These are phyloP conservation scores for Pseudopipra pipra DNA, from an alignment of 2,113 vertebrate genomes.

Conservation along the genomic window DNA sequence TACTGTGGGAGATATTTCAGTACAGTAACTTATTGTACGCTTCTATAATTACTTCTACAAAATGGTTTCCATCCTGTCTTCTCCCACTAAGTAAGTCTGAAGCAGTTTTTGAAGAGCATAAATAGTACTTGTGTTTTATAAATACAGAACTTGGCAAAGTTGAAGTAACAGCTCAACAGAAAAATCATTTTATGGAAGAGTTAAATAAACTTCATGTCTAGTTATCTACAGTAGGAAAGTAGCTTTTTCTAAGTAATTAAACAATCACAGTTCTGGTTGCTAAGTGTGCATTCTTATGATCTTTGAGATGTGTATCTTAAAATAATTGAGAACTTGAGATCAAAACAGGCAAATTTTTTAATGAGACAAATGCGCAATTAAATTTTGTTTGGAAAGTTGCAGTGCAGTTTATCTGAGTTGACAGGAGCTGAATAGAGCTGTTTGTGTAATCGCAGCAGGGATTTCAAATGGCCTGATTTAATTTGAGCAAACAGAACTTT, in stretches of 20 bases:
- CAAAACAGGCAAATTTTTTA: neutral
- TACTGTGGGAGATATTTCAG: constrained; percentile 5
- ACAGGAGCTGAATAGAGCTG: constrained; percentile 42
- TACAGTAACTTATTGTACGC: neutral
- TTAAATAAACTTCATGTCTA: neutral
- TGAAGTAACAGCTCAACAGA: neutral
- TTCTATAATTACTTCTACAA: constrained; percentile 17
- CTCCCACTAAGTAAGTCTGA: neutral
- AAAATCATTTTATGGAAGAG: neutral
- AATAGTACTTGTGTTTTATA: neutral
- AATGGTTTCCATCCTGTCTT: neutral
- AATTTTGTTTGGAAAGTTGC: neutral
- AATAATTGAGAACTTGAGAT: neutral
- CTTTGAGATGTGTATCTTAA: neutral
- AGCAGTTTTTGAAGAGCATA: neutral
- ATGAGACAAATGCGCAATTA: constrained; percentile 14
- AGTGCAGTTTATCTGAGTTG: neutral
- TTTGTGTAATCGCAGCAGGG: neutral
- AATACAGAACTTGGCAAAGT: neutral
- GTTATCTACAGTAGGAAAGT: neutral
- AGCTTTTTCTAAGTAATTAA: neutral
- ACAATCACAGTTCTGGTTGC: neutral
- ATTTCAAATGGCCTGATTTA: neutral
- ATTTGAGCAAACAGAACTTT: neutral
- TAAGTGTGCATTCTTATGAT: neutral